Percentiles rank a stretch among this genome's conserved stretches.
phyloP scores from a whole-genome alignment of 2,797 vertebrate genomes.

The Crocidura indochinensis region DNA sequence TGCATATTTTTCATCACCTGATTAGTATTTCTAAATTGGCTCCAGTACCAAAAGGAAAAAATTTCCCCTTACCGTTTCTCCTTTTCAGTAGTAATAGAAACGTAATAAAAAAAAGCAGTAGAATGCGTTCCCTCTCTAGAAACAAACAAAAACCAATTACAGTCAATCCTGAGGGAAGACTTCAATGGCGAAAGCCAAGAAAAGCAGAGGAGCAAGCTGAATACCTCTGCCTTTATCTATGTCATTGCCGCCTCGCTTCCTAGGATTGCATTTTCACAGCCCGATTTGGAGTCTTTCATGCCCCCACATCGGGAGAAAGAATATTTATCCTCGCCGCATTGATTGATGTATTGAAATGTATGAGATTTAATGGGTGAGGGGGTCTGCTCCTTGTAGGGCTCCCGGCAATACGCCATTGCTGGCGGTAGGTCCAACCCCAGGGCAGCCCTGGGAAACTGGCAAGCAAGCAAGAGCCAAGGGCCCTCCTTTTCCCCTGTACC shows the following conservation, averaged over 20 bases:
- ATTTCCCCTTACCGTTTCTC: slow-evolving; percentile 72
- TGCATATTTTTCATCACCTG: slow-evolving; percentile 81
- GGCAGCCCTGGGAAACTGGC: not conserved
- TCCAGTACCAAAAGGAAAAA: slow-evolving; percentile 77
- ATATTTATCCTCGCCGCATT: slow-evolving; percentile 65
- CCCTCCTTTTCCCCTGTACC: too few species aligned
- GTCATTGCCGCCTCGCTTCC: slow-evolving; percentile 69
- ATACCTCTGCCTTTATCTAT: slow-evolving; percentile 79
- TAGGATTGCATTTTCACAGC: slow-evolving; percentile 67
- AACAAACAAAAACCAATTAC: slow-evolving; percentile 86
- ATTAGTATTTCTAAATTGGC: slow-evolving; percentile 84
- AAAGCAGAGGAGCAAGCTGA: slow-evolving; percentile 64
- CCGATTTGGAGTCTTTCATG: slow-evolving; percentile 64
- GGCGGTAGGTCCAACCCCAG: slow-evolving; percentile 33
- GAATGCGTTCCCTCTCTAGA: slow-evolving; percentile 77
- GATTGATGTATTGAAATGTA: slow-evolving; percentile 75
- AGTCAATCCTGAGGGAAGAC: slow-evolving; percentile 81
- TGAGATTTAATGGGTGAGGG: slow-evolving; percentile 59
- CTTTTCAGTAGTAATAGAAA: slow-evolving; percentile 83
- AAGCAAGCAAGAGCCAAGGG: not conserved
- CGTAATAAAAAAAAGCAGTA: slow-evolving; percentile 79
- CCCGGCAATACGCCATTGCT: not conserved
- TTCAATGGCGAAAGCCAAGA: slow-evolving; percentile 78
- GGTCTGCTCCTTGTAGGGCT: not conserved
- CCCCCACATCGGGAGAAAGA: slow-evolving; percentile 50